Evolutionary conservation across 2,888 invertebrate genomes (phyloP), one percentile per base, ranked within the genome.

Genomic region (Nineta flava): DNA sequence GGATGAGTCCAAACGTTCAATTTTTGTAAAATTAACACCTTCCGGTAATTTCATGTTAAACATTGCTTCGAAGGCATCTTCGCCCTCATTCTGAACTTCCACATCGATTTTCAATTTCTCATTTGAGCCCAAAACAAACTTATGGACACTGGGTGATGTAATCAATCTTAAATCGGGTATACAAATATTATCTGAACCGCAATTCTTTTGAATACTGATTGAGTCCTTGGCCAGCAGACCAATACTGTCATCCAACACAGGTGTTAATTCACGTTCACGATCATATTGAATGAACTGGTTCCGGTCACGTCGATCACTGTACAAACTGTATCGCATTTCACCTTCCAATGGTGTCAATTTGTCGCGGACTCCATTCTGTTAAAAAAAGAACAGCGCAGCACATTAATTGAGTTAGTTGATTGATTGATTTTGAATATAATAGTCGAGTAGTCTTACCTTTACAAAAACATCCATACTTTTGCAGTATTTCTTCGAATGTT

Each of bases 301-400:
- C 4, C 26, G 26, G 2, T 26, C 26, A 13, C 38, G 38, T 38
- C 38, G 38, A 38, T 38, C 38, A 53, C 66, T 52, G 15, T 71
- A 65, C 63, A 87, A 70, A 54, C 81, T 79, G 67, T 90, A 92
- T 10, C 82, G 78, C 64, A 93, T 82, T 65, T 91, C 87, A 1
- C 90, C 88, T 60, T 90, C 88, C 48, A 97, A 74, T 0, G 94
- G 86, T 0, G 92, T 92, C 50, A 97, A 69, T 66, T 97, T 97
- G 68, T 97, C 96, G 17, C 87, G 77, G 53, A 86, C 75, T 54
- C 80, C 80, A 32, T 80, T 79, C 73, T 77, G 26, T 3, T 6
- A 26, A 26, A 66, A 35, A 59, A 72, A 65, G 6, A 65, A 62
- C 15, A 40, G n/a, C n/a, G n/a, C n/a, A n/a, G n/a, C n/a, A n/a